Percentiles rank a stretch among this genome's conserved stretches.
These are phyloP conservation scores for Neodiprion lecontei DNA, from an alignment of 1,140 invertebrate genomes.

Conservation along the genomic window DNA sequence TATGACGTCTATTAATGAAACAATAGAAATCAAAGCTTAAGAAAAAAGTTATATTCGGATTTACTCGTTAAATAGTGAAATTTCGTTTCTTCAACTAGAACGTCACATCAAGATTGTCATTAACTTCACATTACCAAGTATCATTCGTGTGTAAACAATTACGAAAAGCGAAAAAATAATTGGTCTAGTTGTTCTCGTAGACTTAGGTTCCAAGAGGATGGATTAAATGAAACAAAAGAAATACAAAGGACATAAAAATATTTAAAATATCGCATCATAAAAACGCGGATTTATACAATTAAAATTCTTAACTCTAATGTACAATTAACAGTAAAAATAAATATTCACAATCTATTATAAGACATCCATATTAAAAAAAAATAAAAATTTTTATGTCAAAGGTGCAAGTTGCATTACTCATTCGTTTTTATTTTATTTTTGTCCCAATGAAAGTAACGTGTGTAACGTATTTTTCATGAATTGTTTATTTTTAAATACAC, in stretches of 20 bases:
- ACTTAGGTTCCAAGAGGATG: neutral
- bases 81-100: too few species aligned
- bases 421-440: slow-evolving; percentile 23
- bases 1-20: too few species aligned
- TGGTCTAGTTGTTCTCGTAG: too few species aligned
- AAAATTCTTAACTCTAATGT: slow-evolving; percentile 30
- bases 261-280: slow-evolving; percentile 46
- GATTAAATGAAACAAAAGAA: slow-evolving; percentile 37
- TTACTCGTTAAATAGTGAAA: neutral
- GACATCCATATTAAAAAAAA: slow-evolving; percentile 21
- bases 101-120: too few species aligned
- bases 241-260: slow-evolving; percentile 49
- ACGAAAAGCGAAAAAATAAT: too few species aligned
- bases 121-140: too few species aligned
- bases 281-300: slow-evolving; percentile 38
- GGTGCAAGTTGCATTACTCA: neutral
- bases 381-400: slow-evolving; percentile 24
- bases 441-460: slow-evolving; percentile 23
- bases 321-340: slow-evolving; percentile 21
- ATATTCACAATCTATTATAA: slow-evolving; percentile 32
- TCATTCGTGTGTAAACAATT: too few species aligned
- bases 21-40: too few species aligned
- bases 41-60: slow-evolving; percentile 1
- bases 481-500: slow-evolving; percentile 11
- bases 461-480: slow-evolving; percentile 11